These are phyloP conservation scores for Hypotaenidia okinawae DNA, from an alignment of 2,797 vertebrate genomes.

Conservation along the genomic window DNA sequence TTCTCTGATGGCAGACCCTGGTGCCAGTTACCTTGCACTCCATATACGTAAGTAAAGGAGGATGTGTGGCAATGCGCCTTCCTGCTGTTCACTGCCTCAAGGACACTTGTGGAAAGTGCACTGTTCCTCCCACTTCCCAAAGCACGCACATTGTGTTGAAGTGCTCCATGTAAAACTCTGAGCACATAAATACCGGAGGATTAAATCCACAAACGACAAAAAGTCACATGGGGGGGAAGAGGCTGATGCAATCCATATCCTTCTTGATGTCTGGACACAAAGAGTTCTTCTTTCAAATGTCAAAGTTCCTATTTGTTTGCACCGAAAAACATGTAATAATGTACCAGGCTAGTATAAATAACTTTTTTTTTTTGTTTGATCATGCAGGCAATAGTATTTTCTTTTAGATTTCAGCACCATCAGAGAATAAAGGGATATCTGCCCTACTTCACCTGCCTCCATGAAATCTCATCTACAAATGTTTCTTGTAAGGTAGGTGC, in stretches of 20 bases:
- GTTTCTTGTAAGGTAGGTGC: not conserved
- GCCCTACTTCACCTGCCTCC: not conserved
- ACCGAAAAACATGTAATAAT: not conserved
- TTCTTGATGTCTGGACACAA: not conserved
- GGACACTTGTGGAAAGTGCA: conserved; percentile 14
- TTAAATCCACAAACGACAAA: not conserved
- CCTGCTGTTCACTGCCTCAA: conserved; percentile 28
- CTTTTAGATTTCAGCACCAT: not conserved
- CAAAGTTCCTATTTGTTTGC: not conserved
- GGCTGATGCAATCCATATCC: not conserved
- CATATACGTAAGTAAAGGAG: conserved; percentile 18
- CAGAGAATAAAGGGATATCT: not conserved
- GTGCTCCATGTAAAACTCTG: conserved; percentile 6
- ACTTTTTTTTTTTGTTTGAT: not conserved
- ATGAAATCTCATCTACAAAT: not conserved
- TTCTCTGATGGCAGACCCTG: not conserved
- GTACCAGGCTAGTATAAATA: not conserved
- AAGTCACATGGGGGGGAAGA: not conserved
- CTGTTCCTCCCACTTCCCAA: not conserved
- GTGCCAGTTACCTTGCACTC: conserved; percentile 1
- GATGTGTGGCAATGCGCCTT: not conserved
- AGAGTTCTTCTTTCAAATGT: not conserved
- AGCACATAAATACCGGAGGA: conserved; percentile 1
- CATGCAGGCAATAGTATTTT: not conserved
- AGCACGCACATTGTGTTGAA: not conserved